Evolutionary conservation across 2,797 vertebrate genomes (phyloP), one percentile per base, ranked within the genome.

Genomic region (Notoglanidium macrostoma): DNA sequence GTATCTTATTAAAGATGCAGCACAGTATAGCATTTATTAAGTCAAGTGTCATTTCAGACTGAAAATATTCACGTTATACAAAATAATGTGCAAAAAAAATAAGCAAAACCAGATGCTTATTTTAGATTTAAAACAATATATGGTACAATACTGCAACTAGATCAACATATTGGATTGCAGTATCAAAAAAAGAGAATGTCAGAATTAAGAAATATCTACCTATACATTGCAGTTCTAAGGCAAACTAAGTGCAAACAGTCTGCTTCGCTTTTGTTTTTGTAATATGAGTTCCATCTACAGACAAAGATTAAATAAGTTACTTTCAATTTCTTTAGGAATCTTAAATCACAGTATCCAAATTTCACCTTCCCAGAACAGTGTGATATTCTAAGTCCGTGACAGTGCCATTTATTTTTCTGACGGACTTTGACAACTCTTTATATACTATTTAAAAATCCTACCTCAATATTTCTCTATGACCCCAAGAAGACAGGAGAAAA

Each of bases 401-500:
- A 72, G 35, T 40, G 2, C 10, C 12, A 17, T 72, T 72, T 72
- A 44, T 10, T 46, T 73, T 9, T 46, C 70, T 73, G 8, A 26
- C 40, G 40, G 40, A 40, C 40, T 5, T 73, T 5, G 9, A 73
- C 21, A 73, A 46, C 8, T 46, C 6, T 15, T 68, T 17, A 17
- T 32, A 68, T 14, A 17, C 29, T 32, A 5, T 32, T 32, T 17
- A 5, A 73, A 46, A 73, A 72, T 23, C 10, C 0, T 70, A 70
- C 1, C 68, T 10, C 21, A 15, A 46, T 40, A 44, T 40, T 44
- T 29, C 68, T 23, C 67, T 17, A 19, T 19, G 65, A 35, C 14
- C 14, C 1, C 11, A 44, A 84, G 87, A 85, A 73, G 77, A 89
- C 84, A 89, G 85, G 23, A 70, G 35, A 91, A 86, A 84, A 90